Percentiles rank a stretch among this genome's conserved stretches.
Conservation (phyloP, 2,113 vertebrate species). For the Gobius niger region DNA sequence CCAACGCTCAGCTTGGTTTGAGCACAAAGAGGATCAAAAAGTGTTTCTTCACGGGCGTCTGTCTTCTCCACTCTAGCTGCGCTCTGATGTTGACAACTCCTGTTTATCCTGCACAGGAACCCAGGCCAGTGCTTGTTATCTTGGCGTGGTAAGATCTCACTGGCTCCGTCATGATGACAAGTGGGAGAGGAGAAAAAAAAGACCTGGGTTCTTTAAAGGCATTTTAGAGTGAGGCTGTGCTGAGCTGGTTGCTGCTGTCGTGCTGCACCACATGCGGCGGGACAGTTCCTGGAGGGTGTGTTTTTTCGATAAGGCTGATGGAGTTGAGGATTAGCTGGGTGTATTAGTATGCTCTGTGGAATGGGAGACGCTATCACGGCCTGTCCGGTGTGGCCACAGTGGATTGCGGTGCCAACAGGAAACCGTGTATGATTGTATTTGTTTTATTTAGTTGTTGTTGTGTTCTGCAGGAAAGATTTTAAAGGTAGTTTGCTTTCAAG, state of each 20-base stretch:
- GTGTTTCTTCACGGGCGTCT: neutral
- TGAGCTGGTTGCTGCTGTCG: conserved; percentile 17
- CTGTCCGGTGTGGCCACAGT: neutral
- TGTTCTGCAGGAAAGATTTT: conserved; percentile 5
- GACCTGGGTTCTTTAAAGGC: neutral
- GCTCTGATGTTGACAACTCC: conserved; percentile 16
- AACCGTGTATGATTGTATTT: neutral
- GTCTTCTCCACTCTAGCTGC: neutral
- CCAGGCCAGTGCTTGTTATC: conserved; percentile 13
- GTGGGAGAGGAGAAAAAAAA: neutral
- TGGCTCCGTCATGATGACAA: conserved; percentile 15
- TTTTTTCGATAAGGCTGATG: conserved; percentile 25
- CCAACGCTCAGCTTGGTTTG: neutral
- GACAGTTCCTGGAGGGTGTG: conserved; percentile 8
- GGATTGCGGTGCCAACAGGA: neutral
- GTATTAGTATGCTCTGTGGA: conserved; percentile 36
- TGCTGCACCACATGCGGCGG: conserved; percentile 3
- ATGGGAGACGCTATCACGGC: conserved; percentile 27
- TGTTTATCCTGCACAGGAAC: conserved; percentile 15
- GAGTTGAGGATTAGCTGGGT: conserved; percentile 38
- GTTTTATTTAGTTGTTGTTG: conserved; percentile 17
- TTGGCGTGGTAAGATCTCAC: neutral
- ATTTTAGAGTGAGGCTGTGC: conserved; percentile 16
- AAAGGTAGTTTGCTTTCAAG: neutral
- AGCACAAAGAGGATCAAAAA: neutral